Evolutionary conservation across 2,888 invertebrate genomes (phyloP), one percentile per base, ranked within the genome.

Genomic region (Temnothorax ravouxi): DNA sequence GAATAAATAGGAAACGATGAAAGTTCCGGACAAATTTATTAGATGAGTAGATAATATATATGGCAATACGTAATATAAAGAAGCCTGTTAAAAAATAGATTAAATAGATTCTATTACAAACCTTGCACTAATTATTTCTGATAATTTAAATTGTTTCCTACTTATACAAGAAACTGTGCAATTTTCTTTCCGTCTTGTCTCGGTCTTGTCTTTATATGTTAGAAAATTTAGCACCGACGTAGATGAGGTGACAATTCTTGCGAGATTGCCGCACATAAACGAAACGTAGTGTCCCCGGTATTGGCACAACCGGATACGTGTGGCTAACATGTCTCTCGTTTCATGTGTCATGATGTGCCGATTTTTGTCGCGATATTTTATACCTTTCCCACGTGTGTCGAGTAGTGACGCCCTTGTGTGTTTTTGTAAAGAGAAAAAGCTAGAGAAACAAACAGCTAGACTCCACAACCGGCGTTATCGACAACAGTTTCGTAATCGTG

Each of bases 351-450:
- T 80, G 50, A 21, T 50, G 71, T 74, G 54, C 72, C 29, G 66
- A 69, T 71, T 59, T 34, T 71, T 95, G 86, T 85, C 81, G 85
- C 89, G 77, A 84, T 62, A 90, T 91, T 91, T 91, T 91, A 91
- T 90, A 93, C 96, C 95, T 95, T 95, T 96, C 95, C 95, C 95
- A 95, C 91, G 90, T 90, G 89, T 92, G 85, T 91, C 87, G 87
- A 90, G 85, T 80, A 88, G 85, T 91, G 85, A 89, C 87, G 84
- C 83, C 87, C 88, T 84, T 84, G 87, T 87, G 62, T 84, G 44
- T 52, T 29, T 29, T 52, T 64, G 21, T 83, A 86, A 84, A 86
- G 21, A 72, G 34, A 72, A 79, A 47, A 79, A 71, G 83, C 83
- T 86, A 80, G 84, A 86, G 84, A 52, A 88, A 87, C 75, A 85